phyloP scores from a whole-genome alignment of 1,140 invertebrate genomes.

The Pristionchus pacificus region DNA sequence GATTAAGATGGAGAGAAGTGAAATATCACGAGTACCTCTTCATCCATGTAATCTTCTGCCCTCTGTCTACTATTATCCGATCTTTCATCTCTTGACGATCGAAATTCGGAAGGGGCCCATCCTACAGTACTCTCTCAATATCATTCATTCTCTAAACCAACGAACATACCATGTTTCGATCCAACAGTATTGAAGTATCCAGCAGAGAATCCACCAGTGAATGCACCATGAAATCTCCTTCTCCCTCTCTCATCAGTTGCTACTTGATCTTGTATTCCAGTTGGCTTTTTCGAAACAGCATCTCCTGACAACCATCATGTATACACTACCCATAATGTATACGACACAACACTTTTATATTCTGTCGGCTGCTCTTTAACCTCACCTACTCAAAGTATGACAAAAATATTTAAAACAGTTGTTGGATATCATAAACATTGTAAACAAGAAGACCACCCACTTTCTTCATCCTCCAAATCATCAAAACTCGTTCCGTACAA shows the following conservation, averaged over 20 bases:
- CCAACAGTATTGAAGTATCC: constrained; percentile 96
- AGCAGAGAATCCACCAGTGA: constrained; percentile 96
- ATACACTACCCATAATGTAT: constrained; percentile 27
- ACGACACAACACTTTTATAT: constrained; percentile 4
- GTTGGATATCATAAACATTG: too few relatives aligned
- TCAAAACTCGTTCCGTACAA: constrained; percentile 52
- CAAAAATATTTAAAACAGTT: too few relatives aligned
- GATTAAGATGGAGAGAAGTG: neutral
- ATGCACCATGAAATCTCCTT: constrained; percentile 93
- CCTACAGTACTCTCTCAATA: constrained; percentile 59
- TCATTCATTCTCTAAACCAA: constrained; percentile 1
- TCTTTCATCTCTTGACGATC: constrained; percentile 76
- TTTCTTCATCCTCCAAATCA: constrained; percentile 50
- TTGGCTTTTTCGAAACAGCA: constrained; percentile 68
- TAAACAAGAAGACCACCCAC: too few relatives aligned
- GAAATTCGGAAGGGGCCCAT: constrained; percentile 84
- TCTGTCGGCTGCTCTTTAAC: too few relatives aligned
- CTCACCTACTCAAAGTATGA: too few relatives aligned
- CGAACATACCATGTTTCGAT: constrained; percentile 72
- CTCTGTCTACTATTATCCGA: constrained; percentile 61
- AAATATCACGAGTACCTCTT: constrained; percentile 58
- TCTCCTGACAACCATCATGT: neutral
- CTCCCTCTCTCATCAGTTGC: constrained; percentile 83
- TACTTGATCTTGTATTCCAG: constrained; percentile 80
- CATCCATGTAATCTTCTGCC: constrained; percentile 96